Evolutionary conservation across 2,888 invertebrate species (phyloP).

Genomic region (Amiota communis): DNA sequence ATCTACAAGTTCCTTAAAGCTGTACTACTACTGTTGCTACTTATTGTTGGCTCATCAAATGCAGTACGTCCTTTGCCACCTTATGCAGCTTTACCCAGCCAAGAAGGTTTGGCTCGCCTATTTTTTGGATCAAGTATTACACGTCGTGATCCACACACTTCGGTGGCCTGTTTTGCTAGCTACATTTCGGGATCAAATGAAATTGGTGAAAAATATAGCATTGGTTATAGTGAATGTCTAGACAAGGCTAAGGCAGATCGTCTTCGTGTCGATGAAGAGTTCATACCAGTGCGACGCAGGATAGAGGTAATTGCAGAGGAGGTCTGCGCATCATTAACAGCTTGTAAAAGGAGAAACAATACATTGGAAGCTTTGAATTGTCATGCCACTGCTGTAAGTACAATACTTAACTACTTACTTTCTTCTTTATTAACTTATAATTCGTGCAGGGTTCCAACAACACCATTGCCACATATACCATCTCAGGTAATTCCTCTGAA

Average conservation of each 20-base stretch:
- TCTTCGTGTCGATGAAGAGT: conserved; percentile 52
- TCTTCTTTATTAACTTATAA: neutral
- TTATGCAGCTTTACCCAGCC: conserved; percentile 54
- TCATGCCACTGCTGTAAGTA: conserved; percentile 62
- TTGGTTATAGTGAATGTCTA: conserved; percentile 51
- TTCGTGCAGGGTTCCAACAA: conserved; percentile 60
- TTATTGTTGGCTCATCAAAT: neutral
- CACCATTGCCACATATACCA: conserved; percentile 59
- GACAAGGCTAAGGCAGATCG: conserved; percentile 48
- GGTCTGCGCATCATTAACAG: conserved; percentile 50
- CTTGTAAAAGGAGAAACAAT: conserved; percentile 48
- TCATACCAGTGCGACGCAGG: conserved; percentile 46
- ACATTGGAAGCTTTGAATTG: conserved; percentile 60
- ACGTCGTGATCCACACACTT: conserved; percentile 53
- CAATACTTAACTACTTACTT: neutral
- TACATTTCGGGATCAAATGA: conserved; percentile 60
- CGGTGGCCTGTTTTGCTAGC: conserved; percentile 61
- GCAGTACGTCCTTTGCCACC: conserved; percentile 52
- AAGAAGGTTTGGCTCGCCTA: conserved; percentile 58
- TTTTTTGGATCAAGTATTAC: conserved; percentile 58
- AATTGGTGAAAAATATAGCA: conserved; percentile 56
- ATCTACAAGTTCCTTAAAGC: neutral
- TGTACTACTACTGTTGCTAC: neutral
- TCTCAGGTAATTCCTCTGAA: conserved; percentile 67
- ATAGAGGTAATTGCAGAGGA: conserved; percentile 47